A percentile compares a stretch with the other conserved stretches of the same genome.
These are phyloP conservation scores for Zaprionus tsacasi DNA, from an alignment of 1,140 invertebrate genomes.

Conservation along the genomic window DNA sequence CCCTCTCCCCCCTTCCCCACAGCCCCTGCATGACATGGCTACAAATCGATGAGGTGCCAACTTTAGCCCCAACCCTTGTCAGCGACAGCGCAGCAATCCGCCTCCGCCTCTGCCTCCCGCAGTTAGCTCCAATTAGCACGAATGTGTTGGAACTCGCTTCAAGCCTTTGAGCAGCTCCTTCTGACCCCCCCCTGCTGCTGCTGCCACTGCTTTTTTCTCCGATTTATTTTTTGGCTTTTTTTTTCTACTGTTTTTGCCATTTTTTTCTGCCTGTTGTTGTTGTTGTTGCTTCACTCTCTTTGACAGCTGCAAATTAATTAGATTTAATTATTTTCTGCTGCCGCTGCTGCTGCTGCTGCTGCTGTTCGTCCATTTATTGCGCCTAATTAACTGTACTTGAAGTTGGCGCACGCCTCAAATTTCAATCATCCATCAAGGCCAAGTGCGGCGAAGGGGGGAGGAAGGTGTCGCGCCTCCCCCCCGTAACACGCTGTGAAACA, in stretches of 20 bases:
- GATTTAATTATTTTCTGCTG: conserved; percentile 76
- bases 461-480: not conserved
- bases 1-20: not conserved
- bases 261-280: conserved; percentile 24
- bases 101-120: not conserved
- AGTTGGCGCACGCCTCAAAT: conserved; percentile 73
- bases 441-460: not conserved
- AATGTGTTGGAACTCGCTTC: not conserved
- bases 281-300: conserved; percentile 42
- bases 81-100: not conserved
- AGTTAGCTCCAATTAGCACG: not conserved
- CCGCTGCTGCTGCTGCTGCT: conserved; percentile 23
- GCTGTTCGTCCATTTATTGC: conserved; percentile 60
- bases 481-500: conserved; percentile 27
- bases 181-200: not conserved
- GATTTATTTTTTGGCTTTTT: conserved; percentile 17
- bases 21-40: conserved; percentile 60
- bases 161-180: conserved; percentile 8
- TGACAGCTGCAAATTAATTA: conserved; percentile 82
- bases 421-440: conserved; percentile 79
- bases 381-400: conserved; percentile 81
- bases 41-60: conserved; percentile 76
- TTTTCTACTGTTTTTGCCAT: conserved; percentile 2
- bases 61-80: conserved; percentile 30
- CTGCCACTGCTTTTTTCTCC: conserved; percentile 10